Evolutionary conservation across 2,888 invertebrate species (phyloP), one percentile per base, ranked within the genome.

Genomic region (Timema cristinae): DNA sequence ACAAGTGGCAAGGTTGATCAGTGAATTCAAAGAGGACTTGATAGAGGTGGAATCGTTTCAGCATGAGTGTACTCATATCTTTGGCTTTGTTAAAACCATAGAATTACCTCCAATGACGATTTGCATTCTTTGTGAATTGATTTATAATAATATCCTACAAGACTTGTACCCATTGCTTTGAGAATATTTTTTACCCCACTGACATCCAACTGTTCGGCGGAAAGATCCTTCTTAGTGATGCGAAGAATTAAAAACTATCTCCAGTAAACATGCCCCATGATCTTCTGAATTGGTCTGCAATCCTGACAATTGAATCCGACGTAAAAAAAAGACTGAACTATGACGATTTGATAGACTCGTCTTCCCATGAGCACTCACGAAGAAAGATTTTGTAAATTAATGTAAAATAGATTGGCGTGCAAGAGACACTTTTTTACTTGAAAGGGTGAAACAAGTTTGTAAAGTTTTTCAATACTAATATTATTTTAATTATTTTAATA

Each of bases 231-330:
- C 8, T 59, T 32, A n/a, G 15, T 59, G 59, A 59, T 59, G 15
- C 59, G 59, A 59, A 59, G 59, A n/a, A 59, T 59, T 59, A 59
- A n/a, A 59, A 59, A 59, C 59, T n/a, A 59, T 59, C 59, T 59
- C 13, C 9, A 0, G 59, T 59, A 9, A 16, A 59, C 15, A n/a
- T n/a, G 59, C n/a, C 9, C 15, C 13, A 59, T 59, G 59, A n/a
- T 59, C n/a, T 9, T 59, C 59, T 59, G 59, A 59, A 59, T 7
- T 59, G 59, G 15, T n/a, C 15, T 59, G 59, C 15, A n/a, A 59
- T 59, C 59, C 59, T 59, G 59, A 32, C n/a, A 59, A n/a, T n/a
- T 59, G 59, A 59, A 59, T 59, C 59, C 7, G 59, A 59, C 59
- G 32, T 59, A 59, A 5, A 6, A 54, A 56, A 59, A n/a, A n/a